These are phyloP conservation scores for Canis aureus DNA, from an alignment of 2,113 vertebrate genomes.

Conservation along the genomic window DNA sequence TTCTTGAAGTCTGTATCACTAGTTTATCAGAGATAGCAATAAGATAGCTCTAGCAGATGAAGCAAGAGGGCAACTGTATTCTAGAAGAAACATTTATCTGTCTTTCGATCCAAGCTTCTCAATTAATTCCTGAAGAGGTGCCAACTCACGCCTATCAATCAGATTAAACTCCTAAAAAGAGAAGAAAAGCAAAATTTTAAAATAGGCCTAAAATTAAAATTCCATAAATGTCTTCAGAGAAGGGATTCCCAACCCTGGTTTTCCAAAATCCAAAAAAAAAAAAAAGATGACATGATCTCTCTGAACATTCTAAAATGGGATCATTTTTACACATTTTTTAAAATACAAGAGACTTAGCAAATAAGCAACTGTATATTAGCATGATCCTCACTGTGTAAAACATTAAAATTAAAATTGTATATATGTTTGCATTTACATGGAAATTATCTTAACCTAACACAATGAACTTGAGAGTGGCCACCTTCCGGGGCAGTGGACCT, in stretches of 20 bases:
- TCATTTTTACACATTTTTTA: background rate
- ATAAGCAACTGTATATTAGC: background rate
- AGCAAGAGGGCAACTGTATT: constrained; percentile 58
- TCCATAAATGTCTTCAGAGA: constrained; percentile 41
- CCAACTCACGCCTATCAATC: constrained; percentile 96
- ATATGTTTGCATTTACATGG: background rate
- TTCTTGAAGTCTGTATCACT: constrained; percentile 66
- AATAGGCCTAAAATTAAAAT: constrained; percentile 40
- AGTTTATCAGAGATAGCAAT: constrained; percentile 70
- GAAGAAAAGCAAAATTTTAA: constrained; percentile 62
- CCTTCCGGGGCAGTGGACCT: background rate
- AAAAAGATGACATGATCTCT: constrained; percentile 46
- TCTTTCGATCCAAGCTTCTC: constrained; percentile 98
- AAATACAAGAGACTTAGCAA: background rate
- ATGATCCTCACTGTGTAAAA: constrained; percentile 9
- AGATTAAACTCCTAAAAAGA: constrained; percentile 95
- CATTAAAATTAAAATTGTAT: background rate
- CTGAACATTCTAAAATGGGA: constrained; percentile 18
- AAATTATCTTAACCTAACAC: background rate
- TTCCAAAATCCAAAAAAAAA: constrained; percentile 62
- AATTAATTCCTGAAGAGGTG: constrained; percentile 97
- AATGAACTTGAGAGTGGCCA: background rate
- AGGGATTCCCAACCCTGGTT: background rate
- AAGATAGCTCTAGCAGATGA: constrained; percentile 71
- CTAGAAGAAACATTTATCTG: constrained; percentile 90